Evolutionary conservation across 2,888 invertebrate species (phyloP).

Genomic region (Loripinus fragilis): DNA sequence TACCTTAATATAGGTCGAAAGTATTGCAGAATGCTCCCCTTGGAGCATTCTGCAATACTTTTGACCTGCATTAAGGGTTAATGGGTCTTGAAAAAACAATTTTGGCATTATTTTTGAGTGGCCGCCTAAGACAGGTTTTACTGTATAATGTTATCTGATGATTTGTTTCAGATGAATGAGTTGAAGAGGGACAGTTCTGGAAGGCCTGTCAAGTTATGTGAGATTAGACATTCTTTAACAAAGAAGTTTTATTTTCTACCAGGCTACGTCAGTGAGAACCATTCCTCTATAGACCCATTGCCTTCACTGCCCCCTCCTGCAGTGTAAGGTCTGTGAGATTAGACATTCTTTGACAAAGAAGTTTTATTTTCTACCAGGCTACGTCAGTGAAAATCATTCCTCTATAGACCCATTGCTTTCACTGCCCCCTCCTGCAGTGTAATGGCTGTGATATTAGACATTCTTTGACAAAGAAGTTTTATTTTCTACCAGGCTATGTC

Average conservation of each 20-base stretch:
- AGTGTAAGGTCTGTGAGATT: conserved; percentile 39
- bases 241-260: conserved; percentile 43
- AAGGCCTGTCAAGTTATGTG: conserved; percentile 30
- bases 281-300: not conserved
- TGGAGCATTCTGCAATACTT: too few relatives aligned
- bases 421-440: not conserved
- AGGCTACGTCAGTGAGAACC: conserved; percentile 6
- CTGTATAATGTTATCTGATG: too few relatives aligned
- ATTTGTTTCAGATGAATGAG: conserved; percentile 41
- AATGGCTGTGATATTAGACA: conserved; percentile 37
- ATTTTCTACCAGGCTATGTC: conserved; percentile 36
- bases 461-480: conserved; percentile 43
- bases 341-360: conserved; percentile 42
- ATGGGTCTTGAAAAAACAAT: too few relatives aligned
- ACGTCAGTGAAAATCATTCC: not conserved
- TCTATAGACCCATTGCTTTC: not conserved
- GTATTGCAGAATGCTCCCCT: too few relatives aligned
- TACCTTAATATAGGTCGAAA: too few relatives aligned
- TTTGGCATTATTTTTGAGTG: too few relatives aligned
- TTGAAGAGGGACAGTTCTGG: conserved; percentile 22
- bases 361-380: conserved; percentile 41
- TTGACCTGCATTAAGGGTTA: too few relatives aligned
- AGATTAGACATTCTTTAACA: conserved; percentile 37
- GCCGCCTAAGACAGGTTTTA: too few relatives aligned
- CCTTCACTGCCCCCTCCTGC: not conserved